Evolutionary conservation across 2,888 invertebrate genomes (phyloP), one percentile per base, ranked within the genome.

Genomic region (Oxytorus armatus): DNA sequence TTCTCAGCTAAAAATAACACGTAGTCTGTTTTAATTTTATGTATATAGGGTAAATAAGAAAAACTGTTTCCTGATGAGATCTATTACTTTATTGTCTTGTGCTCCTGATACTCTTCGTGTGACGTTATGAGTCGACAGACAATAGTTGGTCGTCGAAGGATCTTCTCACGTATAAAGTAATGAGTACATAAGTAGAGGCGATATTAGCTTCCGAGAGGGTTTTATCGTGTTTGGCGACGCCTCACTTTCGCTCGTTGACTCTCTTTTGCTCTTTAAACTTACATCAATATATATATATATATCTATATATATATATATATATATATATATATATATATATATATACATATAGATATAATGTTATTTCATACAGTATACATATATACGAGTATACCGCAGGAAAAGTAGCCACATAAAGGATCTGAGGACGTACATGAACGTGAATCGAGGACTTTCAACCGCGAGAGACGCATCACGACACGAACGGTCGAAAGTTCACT

Each of bases 201-300:
- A 61, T 61, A 59, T 16, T 44, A 76, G 65, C 33, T 29, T 8
- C 57, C 25, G 53, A 29, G 69, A 39, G 59, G 66, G 72, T 75
- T 75, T 59, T 44, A 63, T 61, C 69, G 68, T 36, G 25, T 11
- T 65, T 69, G 73, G 75, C 57, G 68, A 74, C 80, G 79, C 81
- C 82, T 85, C 85, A 88, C 88, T 88, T 88, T 88, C 87, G 85
- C 86, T 86, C 77, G 69, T 80, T 79, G 55, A 72, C 66, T 66
- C 65, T 70, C 63, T 36, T 77, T 69, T 36, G 73, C 69, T 77
- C 57, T 69, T 57, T 49, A 44, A 69, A 63, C 18, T 47, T 65
- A 21, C 49, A 59, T 65, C 36, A 11, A 72, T 77, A 23, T 51
- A 14, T n/a, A 33, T 21, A 18, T 16, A 36, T 57, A 36, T 14